A percentile compares a stretch with the other conserved stretches of the same genome.
Evolutionary conservation across 2,797 vertebrate species (phyloP).

Genomic region (Lagocephalus sceleratus): DNA sequence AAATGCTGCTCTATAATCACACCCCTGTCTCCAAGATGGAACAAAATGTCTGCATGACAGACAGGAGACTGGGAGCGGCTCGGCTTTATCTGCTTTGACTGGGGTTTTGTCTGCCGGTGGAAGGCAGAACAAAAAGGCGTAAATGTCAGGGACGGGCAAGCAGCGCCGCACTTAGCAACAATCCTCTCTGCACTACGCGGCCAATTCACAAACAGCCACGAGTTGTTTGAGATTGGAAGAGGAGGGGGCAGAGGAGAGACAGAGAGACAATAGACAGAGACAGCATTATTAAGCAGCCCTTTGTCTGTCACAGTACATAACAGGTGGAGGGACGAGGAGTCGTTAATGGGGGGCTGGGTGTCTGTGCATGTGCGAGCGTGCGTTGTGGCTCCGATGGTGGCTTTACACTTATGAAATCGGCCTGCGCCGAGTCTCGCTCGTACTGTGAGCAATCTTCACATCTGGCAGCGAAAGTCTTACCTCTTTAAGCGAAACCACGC

Average conservation of each 20-base stretch:
- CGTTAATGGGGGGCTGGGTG: conserved; percentile 29
- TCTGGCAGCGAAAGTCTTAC: conserved; percentile 61
- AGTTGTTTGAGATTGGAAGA: conserved; percentile 18
- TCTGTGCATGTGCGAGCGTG: conserved; percentile 16
- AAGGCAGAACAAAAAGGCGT: conserved; percentile 54
- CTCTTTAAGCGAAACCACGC: conserved; percentile 94
- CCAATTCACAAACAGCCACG: conserved; percentile 48
- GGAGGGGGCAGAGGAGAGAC: conserved; percentile 19
- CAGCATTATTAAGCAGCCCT: conserved; percentile 47
- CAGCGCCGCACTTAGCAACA: conserved; percentile 57
- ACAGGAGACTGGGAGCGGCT: conserved; percentile 25
- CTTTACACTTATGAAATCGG: conserved; percentile 32
- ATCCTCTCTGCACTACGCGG: conserved; percentile 51
- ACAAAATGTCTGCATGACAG: conserved; percentile 42
- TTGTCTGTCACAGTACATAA: conserved; percentile 45
- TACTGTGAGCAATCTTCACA: no score
- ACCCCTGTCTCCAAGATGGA: neutral
- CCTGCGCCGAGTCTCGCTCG: no score
- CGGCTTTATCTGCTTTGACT: conserved; percentile 40
- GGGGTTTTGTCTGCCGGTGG: conserved; percentile 47
- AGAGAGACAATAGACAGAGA: conserved; percentile 49
- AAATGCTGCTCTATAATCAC: conserved; percentile 18
- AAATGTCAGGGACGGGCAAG: conserved; percentile 63
- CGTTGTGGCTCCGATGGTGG: conserved; percentile 19
- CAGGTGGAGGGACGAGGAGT: conserved; percentile 20